A percentile compares a stretch with the other conserved stretches of the same genome.
phyloP scores from a whole-genome alignment of 2,888 invertebrate genomes.

The Autographa gamma region DNA sequence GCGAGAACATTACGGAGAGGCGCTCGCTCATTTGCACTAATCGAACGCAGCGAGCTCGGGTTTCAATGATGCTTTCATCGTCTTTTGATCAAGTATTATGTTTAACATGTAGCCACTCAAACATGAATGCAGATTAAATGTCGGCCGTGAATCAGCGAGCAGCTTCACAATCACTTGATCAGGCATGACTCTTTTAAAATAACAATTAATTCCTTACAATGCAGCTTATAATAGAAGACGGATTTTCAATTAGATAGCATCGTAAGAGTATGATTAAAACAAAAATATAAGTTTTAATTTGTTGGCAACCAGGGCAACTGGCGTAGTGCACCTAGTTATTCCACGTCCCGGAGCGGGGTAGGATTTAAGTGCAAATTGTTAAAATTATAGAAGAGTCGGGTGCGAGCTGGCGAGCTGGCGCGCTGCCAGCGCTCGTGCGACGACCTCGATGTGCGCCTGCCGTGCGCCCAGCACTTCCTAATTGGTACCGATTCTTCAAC shows the following conservation, averaged over 20 bases:
- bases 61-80: constrained; percentile 77
- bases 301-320: constrained; percentile 33
- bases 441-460: constrained; percentile 67
- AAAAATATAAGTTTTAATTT: constrained; percentile 29
- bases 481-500: constrained; percentile 70
- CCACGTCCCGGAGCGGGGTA: constrained; percentile 45
- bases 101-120: constrained; percentile 50
- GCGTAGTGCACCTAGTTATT: constrained; percentile 26
- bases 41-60: constrained; percentile 70
- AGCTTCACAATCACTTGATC: constrained; percentile 17
- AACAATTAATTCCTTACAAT: background rate
- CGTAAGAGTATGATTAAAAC: constrained; percentile 31
- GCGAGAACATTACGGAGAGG: constrained; percentile 64
- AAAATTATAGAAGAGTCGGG: constrained; percentile 73
- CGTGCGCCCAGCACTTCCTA: constrained; percentile 66
- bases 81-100: constrained; percentile 56
- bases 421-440: constrained; percentile 71
- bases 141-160: constrained; percentile 18
- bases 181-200: constrained; percentile 6
- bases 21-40: constrained; percentile 74
- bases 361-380: constrained; percentile 73
- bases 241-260: constrained; percentile 8
- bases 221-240: background rate
- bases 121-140: constrained; percentile 45
- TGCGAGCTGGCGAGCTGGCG: constrained; percentile 74